Evolutionary conservation across 2,113 vertebrate genomes (phyloP).

Genomic region (Casuarius casuarius): DNA sequence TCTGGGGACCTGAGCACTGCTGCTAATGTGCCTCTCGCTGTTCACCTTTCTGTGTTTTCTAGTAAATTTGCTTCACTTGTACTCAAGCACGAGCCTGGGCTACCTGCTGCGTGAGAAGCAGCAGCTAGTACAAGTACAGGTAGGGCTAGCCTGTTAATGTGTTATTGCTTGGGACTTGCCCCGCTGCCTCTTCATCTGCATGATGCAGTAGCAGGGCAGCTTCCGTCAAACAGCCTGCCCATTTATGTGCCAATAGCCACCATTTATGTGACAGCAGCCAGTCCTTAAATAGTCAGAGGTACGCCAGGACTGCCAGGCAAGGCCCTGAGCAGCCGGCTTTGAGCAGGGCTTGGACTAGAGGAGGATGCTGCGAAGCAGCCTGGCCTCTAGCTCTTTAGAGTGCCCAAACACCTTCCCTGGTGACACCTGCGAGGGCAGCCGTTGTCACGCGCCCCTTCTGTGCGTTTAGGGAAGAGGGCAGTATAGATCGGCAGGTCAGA

Average conservation of each 20-base stretch:
- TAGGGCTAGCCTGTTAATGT: background rate
- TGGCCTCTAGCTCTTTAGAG: background rate
- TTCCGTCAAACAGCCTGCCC: background rate
- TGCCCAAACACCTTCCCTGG: background rate
- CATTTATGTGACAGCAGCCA: background rate
- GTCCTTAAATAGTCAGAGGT: background rate
- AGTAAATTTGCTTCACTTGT: background rate
- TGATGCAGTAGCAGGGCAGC: background rate
- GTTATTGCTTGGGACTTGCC: background rate
- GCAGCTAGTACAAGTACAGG: background rate
- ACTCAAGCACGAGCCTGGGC: rapidly evolving
- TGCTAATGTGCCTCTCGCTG: background rate
- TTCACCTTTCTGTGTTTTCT: background rate
- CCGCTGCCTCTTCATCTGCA: background rate
- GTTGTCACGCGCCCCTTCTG: background rate
- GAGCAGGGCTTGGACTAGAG: background rate
- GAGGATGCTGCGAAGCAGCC: background rate
- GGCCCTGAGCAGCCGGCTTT: rapidly evolving
- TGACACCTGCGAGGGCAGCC: background rate
- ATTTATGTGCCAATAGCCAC: background rate
- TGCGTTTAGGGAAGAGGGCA: background rate
- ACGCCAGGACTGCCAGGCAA: background rate
- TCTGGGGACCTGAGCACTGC: background rate
- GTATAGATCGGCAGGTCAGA: background rate
- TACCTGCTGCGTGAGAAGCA: background rate